Base-by-base conservation (phyloP, 30 jellyfish, hydroid and myxozoan species). In the Aurelia sp. region DNA sequence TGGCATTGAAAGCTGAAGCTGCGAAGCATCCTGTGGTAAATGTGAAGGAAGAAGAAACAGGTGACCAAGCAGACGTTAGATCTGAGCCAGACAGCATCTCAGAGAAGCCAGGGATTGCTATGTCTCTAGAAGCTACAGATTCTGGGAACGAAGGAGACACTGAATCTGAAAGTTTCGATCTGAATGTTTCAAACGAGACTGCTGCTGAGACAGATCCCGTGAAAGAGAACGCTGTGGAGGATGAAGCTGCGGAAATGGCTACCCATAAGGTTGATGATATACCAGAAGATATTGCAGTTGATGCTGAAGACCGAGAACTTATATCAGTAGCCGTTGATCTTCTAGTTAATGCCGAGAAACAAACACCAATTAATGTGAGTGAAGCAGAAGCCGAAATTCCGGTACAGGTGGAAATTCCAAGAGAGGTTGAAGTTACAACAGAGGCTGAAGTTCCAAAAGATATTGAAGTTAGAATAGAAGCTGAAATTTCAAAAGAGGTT, bases 291-390 rank as follows among this genome's bases (percentile, higher is more conserved):
- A 59, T 31, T 27, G 78, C 47, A 47, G 50, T 27, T 1, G 19
- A 31, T 20, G 51, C 20, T 37, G 61, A 68, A 10, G 60, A 22
- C 61, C 62, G 17, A 4, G 20, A 23, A 33, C 78, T 31, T 4
- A 22, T 59, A 31, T 17, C 78, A 68, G 62, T 68, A 11, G 30
- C 19, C 13, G 78, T 68, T 4, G 78, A 68, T 6, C 47, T 68
- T 21, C 33, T 31, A 3, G 15, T 3, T 11, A 23, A 27, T 13
- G 78, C 47, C 20, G 61, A 27, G 31, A 55, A 35, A 33, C 23
- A 9, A 16, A 23, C 61, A 68, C 22, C 5, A 31, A 59, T 59
- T 11, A 31, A 15, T 27, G 61, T 16, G 51, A 59, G 21, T 5
- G 61, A 6, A 23, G 51, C 23, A 12, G 60, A 68, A 31, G 51